Conservation (phyloP, 1,140 invertebrate genomes). For the Drosophila kikkawai region DNA sequence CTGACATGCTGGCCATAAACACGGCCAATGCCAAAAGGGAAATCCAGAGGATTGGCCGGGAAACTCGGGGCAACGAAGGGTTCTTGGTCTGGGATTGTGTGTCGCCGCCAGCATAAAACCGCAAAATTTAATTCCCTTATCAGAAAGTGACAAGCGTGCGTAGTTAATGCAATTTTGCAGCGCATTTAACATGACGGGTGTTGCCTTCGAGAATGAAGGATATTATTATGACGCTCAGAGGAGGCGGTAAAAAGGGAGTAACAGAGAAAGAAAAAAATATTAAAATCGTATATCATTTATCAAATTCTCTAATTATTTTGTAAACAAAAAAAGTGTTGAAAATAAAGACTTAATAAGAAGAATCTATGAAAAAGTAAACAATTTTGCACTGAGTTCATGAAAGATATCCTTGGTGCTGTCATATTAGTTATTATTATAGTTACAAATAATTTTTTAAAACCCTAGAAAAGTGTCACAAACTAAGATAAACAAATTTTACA, state of each 20-base stretch:
- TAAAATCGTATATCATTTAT: too few species aligned
- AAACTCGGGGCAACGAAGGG: constrained; percentile 3
- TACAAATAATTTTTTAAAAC: too few species aligned
- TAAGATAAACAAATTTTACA: too few species aligned
- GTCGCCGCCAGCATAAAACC: constrained; percentile 76
- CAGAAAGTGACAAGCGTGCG: constrained; percentile 84
- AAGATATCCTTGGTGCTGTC: too few species aligned
- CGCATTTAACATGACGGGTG: constrained; percentile 80
- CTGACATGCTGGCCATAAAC: constrained; percentile 71
- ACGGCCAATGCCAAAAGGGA: constrained; percentile 57
- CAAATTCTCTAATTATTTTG: too few species aligned
- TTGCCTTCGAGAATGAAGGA: constrained; percentile 30
- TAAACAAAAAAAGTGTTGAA: background rate
- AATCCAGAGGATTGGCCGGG: constrained; percentile 10
- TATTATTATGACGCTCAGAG: background rate
- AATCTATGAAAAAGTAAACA: too few species aligned
- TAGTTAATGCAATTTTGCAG: constrained; percentile 85
- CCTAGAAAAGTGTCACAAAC: too few species aligned
- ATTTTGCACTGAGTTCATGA: too few species aligned
- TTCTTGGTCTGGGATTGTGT: constrained; percentile 24
- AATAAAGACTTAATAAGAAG: too few species aligned
- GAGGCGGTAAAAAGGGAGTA: too few species aligned
- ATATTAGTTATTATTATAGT: too few species aligned
- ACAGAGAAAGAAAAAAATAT: constrained; percentile 1
- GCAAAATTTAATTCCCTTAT: constrained; percentile 85